A percentile compares a stretch with the other conserved stretches of the same genome.
Conservation (phyloP, 2,113 vertebrate genomes). For the Pleuronectes platessa region DNA sequence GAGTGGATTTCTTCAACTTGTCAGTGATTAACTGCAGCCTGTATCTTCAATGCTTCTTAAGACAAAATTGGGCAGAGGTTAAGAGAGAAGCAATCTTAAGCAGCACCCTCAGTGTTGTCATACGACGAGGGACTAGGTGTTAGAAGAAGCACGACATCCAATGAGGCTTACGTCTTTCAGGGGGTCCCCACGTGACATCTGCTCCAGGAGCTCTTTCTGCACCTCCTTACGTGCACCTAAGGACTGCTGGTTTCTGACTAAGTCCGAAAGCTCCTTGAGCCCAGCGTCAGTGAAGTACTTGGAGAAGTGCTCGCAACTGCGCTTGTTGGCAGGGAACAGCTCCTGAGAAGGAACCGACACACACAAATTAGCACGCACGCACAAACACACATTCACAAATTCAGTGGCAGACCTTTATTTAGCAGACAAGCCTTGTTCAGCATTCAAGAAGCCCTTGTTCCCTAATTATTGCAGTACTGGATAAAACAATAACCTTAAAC, state of each 20-base stretch:
- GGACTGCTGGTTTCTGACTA: conserved; percentile 94
- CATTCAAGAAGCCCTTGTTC: conserved; percentile 3
- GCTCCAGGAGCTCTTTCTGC: conserved; percentile 95
- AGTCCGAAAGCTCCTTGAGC: conserved; percentile 94
- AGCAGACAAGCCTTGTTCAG: conserved; percentile 9
- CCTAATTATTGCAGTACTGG: background rate
- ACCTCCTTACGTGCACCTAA: conserved; percentile 97
- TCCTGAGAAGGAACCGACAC: conserved; percentile 82
- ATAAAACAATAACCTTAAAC: conserved; percentile 3
- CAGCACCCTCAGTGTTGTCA: background rate
- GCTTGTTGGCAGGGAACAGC: conserved; percentile 97
- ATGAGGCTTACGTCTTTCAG: conserved; percentile 89
- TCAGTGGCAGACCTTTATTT: background rate
- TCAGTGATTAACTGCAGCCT: conserved; percentile 29
- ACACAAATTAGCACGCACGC: background rate
- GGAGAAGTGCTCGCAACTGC: conserved; percentile 95
- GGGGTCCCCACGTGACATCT: conserved; percentile 92
- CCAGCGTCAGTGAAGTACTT: conserved; percentile 97
- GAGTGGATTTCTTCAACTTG: conserved; percentile 40
- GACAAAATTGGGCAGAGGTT: conserved; percentile 35
- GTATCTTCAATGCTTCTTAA: conserved; percentile 28
- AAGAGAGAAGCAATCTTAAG: conserved; percentile 24
- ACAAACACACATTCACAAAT: background rate
- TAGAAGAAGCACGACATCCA: background rate
- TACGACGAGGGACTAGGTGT: background rate